Evolutionary conservation across 37 sponge, comb jelly and placozoan genomes (phyloP).

Genomic region (Diacarnus erythraeanus): DNA sequence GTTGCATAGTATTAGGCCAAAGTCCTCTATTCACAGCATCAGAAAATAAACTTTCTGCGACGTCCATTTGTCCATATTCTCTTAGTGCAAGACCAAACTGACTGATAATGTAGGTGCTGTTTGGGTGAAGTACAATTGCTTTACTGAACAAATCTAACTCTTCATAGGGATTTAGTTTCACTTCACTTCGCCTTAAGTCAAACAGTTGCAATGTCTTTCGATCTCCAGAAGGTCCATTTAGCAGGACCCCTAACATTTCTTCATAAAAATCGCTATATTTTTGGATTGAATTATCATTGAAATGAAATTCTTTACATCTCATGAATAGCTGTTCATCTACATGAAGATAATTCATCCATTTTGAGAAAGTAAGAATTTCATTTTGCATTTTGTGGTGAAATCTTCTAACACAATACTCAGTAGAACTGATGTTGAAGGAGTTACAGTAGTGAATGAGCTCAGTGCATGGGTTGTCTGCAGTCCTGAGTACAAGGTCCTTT

Average conservation of each 20-base stretch:
- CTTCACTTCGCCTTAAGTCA: slow-evolving; percentile 59
- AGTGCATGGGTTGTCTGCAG: slow-evolving; percentile 72
- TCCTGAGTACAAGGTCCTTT: slow-evolving; percentile 44
- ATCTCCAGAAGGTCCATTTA: slow-evolving; percentile 51
- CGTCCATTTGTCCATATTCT: slow-evolving; percentile 23
- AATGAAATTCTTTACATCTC: slow-evolving; percentile 39
- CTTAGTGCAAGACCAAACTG: slow-evolving; percentile 81
- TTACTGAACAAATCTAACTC: slow-evolving; percentile 60
- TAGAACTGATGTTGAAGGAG: background rate
- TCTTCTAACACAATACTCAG: background rate
- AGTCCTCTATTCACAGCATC: slow-evolving; percentile 77
- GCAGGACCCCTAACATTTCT: slow-evolving; percentile 45
- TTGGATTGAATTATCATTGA: background rate
- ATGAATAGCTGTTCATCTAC: slow-evolving; percentile 67
- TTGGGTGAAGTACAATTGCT: slow-evolving; percentile 80
- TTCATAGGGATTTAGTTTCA: slow-evolving; percentile 70
- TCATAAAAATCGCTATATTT: background rate
- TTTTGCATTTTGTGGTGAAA: background rate
- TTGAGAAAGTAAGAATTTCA: slow-evolving; percentile 39
- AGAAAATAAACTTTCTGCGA: slow-evolving; percentile 62
- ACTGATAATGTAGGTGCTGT: slow-evolving; percentile 76
- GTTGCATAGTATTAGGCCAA: slow-evolving; percentile 82
- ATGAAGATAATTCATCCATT: slow-evolving; percentile 23
- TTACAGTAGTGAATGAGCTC: slow-evolving; percentile 75
- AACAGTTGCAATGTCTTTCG: slow-evolving; percentile 56